phyloP scores from a whole-genome alignment of 2,888 invertebrate species.

The Schizaphis graminum region DNA sequence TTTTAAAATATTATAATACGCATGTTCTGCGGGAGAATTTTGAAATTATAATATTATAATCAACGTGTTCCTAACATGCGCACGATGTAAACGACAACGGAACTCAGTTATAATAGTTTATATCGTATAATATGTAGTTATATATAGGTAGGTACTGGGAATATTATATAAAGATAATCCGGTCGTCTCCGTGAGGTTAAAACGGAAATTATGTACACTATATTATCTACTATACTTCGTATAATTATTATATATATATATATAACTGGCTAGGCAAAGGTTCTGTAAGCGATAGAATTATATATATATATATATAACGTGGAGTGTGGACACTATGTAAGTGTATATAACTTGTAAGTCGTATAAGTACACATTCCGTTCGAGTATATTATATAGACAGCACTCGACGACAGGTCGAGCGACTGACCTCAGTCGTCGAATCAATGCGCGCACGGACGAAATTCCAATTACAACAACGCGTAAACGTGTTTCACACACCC shows the following conservation, averaged over 20 bases:
- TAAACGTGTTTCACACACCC: not conserved
- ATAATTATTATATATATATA: not conserved
- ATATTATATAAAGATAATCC: not conserved
- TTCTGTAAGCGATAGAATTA: not conserved
- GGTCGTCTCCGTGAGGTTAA: not conserved
- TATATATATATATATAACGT: not conserved
- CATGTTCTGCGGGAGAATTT: not conserved
- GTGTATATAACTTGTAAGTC: not conserved
- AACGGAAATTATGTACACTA: not conserved
- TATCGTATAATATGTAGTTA: not conserved
- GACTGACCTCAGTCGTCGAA: not conserved
- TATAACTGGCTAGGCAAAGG: not conserved
- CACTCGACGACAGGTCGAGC: not conserved
- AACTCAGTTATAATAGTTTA: not conserved
- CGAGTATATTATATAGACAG: not conserved
- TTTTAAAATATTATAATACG: not conserved
- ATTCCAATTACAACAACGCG: not conserved
- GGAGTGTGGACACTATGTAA: not conserved
- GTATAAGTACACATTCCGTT: not conserved
- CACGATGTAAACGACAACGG: not conserved
- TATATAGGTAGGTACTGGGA: not conserved
- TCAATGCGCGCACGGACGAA: not conserved
- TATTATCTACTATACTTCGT: not conserved
- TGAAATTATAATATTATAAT: not conserved
- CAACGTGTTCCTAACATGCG: not conserved